These are phyloP conservation scores for Nomada goodeniana DNA, from an alignment of 2,888 invertebrate species.

Conservation along the genomic window DNA sequence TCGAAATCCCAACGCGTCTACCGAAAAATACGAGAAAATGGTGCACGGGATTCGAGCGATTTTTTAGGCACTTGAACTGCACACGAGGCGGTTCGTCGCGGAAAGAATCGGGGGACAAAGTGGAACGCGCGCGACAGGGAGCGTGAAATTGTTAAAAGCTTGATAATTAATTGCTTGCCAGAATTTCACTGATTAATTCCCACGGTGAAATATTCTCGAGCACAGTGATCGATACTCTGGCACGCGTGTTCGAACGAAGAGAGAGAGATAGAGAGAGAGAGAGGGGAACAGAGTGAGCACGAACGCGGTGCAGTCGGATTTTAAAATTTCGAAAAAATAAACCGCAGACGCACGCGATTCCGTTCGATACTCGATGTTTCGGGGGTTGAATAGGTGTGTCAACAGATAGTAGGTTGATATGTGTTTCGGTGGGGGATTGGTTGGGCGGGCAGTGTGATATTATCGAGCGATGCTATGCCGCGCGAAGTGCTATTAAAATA, in stretches of 20 bases:
- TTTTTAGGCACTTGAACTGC: conserved; percentile 12
- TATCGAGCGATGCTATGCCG: conserved; percentile 32
- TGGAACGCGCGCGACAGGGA: not conserved
- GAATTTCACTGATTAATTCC: conserved; percentile 27
- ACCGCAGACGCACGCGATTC: not conserved
- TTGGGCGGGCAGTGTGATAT: conserved; percentile 21
- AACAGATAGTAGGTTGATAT: conserved; percentile 1
- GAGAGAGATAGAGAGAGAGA: too few species aligned
- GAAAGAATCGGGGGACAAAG: not conserved
- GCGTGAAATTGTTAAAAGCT: conserved; percentile 27
- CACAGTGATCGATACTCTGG: not conserved
- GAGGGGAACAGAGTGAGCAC: too few species aligned
- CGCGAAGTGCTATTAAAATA: conserved; percentile 58
- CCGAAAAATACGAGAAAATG: conserved; percentile 44
- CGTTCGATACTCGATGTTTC: conserved; percentile 36
- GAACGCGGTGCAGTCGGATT: conserved; percentile 4
- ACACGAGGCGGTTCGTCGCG: too few species aligned
- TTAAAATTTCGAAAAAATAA: conserved; percentile 11
- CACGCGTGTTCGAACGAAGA: not conserved
- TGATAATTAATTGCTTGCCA: conserved; percentile 31
- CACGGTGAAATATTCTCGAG: conserved; percentile 18
- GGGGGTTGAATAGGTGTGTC: conserved; percentile 19
- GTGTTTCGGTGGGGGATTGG: too few species aligned
- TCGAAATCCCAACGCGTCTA: conserved; percentile 40
- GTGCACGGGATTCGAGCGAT: conserved; percentile 11